A percentile compares a stretch with the other conserved stretches of the same genome.
Conservation (phyloP, 2,113 vertebrate species). For the Macheiramphus alcinus region DNA sequence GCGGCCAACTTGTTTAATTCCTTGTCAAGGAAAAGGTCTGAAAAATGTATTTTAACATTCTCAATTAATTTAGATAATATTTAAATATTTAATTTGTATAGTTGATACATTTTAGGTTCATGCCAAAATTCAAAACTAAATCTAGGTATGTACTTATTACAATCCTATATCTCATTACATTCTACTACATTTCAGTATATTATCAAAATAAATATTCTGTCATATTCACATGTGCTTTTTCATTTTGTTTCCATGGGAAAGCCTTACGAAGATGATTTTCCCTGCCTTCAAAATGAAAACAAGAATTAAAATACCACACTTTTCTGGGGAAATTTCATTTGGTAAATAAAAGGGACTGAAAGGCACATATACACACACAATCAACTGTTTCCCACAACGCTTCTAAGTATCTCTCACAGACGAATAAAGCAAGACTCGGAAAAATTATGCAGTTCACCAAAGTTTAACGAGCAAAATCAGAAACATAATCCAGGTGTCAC, state of each 20-base stretch:
- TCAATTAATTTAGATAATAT: not conserved
- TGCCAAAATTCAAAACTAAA: not conserved
- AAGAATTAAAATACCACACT: not conserved
- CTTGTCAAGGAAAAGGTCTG: not conserved
- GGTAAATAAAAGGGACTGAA: not conserved
- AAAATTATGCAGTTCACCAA: not conserved
- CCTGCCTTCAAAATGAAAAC: not conserved
- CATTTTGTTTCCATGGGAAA: not conserved
- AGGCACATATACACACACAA: not conserved
- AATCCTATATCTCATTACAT: not conserved
- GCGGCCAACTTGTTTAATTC: not conserved
- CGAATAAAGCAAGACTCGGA: not conserved
- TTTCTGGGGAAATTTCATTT: not conserved
- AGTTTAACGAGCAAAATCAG: not conserved
- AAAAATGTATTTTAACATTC: not conserved
- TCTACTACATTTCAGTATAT: not conserved
- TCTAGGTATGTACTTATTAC: not conserved
- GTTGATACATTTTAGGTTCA: not conserved
- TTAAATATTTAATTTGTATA: not conserved
- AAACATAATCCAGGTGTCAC: not conserved
- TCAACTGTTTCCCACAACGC: not conserved
- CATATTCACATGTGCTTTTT: not conserved
- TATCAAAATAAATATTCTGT: not conserved
- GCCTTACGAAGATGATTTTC: not conserved
- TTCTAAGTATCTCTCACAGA: not conserved